Evolutionary conservation across 2,113 vertebrate species (phyloP).

Genomic region (Halcyon senegalensis): DNA sequence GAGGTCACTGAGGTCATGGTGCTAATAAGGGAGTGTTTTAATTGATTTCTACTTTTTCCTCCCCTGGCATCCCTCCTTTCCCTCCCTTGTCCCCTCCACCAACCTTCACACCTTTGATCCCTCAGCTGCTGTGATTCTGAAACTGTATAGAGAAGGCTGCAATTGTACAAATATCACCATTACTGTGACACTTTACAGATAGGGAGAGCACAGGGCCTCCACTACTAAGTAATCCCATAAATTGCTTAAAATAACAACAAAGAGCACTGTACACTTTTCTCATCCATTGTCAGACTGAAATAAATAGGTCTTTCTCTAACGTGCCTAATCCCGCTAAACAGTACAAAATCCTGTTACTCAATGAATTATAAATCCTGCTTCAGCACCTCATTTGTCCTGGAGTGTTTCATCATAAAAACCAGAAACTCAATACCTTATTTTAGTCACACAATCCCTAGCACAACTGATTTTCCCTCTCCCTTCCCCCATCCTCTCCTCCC

Average conservation of each 20-base stretch:
- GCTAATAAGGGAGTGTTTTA: conserved; percentile 58
- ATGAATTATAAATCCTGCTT: conserved; percentile 85
- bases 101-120: conserved; percentile 56
- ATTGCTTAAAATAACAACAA: conserved; percentile 72
- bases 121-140: conserved; percentile 73
- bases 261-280: conserved; percentile 59
- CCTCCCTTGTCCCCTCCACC: background rate
- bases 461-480: background rate
- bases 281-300: conserved; percentile 78
- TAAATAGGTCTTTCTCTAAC: conserved; percentile 86
- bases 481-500: background rate
- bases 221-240: conserved; percentile 70
- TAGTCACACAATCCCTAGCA: conserved; percentile 30
- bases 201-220: conserved; percentile 25
- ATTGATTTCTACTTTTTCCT: conserved; percentile 65
- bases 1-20: conserved; percentile 50
- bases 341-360: conserved; percentile 87
- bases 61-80: conserved; percentile 10
- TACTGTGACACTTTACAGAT: conserved; percentile 36
- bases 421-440: conserved; percentile 65
- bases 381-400: conserved; percentile 72
- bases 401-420: conserved; percentile 62
- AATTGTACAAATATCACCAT: conserved; percentile 72
- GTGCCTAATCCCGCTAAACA: conserved; percentile 87
- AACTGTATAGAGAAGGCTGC: conserved; percentile 64